phyloP scores from a whole-genome alignment of 2,113 vertebrate genomes.

The Lagopus muta region DNA sequence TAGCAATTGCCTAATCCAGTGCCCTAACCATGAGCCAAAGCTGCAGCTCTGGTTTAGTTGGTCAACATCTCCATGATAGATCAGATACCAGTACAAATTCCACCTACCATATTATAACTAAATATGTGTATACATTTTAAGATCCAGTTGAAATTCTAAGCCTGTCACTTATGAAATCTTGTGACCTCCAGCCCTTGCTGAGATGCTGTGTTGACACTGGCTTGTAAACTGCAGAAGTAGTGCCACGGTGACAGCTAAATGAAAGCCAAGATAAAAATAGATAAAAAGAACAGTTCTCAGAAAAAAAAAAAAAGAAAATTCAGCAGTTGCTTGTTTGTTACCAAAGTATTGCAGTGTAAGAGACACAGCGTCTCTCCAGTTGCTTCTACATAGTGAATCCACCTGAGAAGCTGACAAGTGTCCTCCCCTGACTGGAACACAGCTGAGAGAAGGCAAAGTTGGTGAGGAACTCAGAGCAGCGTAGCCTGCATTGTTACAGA shows the following conservation, averaged over 20 bases:
- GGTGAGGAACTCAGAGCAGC: not conserved
- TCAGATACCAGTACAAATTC: not conserved
- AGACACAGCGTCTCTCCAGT: not conserved
- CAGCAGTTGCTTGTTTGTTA: not conserved
- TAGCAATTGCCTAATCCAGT: not conserved
- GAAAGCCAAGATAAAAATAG: not conserved
- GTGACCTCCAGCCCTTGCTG: not conserved
- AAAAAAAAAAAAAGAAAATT: not conserved
- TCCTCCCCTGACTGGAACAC: not conserved
- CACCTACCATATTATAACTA: not conserved
- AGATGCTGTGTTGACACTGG: not conserved
- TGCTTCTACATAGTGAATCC: not conserved
- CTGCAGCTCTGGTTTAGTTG: not conserved
- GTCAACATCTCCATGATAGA: not conserved
- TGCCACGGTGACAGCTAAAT: not conserved
- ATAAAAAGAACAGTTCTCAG: not conserved
- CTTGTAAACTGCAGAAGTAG: not conserved
- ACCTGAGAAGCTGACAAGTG: not conserved
- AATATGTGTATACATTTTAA: not conserved
- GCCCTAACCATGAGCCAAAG: not conserved
- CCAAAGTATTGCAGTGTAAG: not conserved
- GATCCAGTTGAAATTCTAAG: not conserved
- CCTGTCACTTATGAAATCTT: not conserved
- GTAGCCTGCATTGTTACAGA: not conserved
- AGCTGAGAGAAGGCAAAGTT: not conserved